phyloP scores from a whole-genome alignment of 2,113 vertebrate genomes.

The Tiliqua scincoides region DNA sequence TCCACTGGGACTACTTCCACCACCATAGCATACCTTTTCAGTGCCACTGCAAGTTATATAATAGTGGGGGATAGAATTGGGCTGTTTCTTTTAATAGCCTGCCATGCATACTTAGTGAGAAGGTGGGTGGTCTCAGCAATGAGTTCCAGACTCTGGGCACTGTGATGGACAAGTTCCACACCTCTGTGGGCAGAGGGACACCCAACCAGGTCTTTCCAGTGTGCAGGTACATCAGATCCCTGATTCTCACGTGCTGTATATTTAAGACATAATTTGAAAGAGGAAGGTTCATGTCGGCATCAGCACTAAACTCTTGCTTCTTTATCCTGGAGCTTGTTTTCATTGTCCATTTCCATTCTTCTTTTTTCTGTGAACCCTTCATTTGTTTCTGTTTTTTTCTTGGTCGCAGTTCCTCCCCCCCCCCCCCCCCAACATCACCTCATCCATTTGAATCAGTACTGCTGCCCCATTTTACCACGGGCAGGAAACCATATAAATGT shows the following conservation, averaged over 20 bases:
- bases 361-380: not conserved
- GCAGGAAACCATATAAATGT: slow-evolving; percentile 51
- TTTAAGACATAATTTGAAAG: not conserved
- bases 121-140: no score
- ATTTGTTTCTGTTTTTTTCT: slow-evolving; percentile 10
- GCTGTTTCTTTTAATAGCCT: no score
- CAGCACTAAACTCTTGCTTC: not conserved
- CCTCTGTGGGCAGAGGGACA: no score
- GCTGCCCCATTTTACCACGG: slow-evolving; percentile 15
- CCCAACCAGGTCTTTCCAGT: not conserved
- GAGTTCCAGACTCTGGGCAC: no score
- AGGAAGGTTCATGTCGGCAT: not conserved
- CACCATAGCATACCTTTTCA: no score
- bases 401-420: not conserved
- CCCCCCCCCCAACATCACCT: not conserved
- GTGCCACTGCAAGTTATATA: no score
- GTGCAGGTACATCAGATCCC: no score
- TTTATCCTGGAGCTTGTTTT: not conserved
- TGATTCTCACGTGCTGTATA: not conserved
- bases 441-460: fast-evolving
- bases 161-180: no score
- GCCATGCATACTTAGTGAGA: no score
- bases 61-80: no score
- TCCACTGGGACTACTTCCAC: no score
- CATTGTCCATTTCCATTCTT: not conserved